These are phyloP conservation scores for Odocoileus virginianus DNA, from an alignment of 2,113 vertebrate species.

Conservation along the genomic window DNA sequence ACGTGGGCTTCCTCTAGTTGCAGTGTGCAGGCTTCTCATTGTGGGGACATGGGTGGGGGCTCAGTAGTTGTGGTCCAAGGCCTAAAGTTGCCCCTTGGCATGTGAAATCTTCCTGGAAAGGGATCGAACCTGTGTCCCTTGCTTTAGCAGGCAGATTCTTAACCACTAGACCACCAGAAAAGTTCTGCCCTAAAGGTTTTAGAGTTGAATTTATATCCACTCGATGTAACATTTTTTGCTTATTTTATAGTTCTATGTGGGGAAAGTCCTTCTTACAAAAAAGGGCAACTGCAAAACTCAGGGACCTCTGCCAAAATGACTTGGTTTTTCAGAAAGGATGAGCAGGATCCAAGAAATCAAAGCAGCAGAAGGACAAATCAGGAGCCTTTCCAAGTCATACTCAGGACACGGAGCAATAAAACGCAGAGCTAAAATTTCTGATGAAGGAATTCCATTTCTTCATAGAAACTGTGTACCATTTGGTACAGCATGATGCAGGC, in stretches of 20 bases:
- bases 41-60: not conserved
- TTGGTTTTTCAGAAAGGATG: conserved; percentile 78
- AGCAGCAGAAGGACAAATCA: conserved; percentile 73
- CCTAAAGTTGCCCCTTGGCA: not conserved
- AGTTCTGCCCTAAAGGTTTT: not conserved
- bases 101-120: not conserved
- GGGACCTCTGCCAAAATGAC: conserved; percentile 81
- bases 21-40: not conserved
- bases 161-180: not conserved
- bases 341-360: conserved; percentile 17
- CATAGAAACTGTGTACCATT: not conserved
- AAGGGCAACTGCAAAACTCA: conserved; percentile 85
- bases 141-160: not conserved
- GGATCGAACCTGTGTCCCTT: not conserved
- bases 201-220: not conserved
- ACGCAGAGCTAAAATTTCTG: conserved; percentile 77
- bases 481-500: not conserved
- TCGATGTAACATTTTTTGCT: conserved; percentile 22
- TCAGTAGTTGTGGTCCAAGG: not conserved
- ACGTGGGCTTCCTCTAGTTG: not conserved
- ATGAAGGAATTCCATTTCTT: conserved; percentile 7
- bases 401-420: conserved; percentile 71
- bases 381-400: conserved; percentile 77
- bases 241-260: conserved; percentile 80
- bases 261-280: conserved; percentile 89